Conservation (phyloP, 35 echinoderm and acorn worm genomes). For the Ophiothrix spiculata region DNA sequence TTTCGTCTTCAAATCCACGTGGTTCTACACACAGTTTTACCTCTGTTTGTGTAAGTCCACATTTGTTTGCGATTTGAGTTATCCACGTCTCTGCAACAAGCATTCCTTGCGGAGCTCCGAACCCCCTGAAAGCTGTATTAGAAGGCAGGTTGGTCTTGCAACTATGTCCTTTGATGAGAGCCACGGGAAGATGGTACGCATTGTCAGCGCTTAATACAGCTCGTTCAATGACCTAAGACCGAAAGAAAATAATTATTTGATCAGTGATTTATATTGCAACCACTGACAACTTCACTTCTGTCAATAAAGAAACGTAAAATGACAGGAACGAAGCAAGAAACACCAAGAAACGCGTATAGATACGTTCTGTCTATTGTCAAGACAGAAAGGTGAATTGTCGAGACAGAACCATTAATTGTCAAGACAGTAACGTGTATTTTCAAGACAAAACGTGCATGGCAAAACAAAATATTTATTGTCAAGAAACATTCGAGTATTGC, state of each 20-base stretch:
- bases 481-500: too few relatives aligned
- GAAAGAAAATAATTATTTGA: background rate
- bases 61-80: conserved; percentile 41
- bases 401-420: too few relatives aligned
- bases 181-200: conserved; percentile 37
- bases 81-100: conserved; percentile 47
- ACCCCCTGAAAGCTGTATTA: conserved; percentile 62
- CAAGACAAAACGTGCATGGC: too few relatives aligned
- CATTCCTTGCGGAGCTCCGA: conserved; percentile 54
- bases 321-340: too few relatives aligned
- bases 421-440: too few relatives aligned
- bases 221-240: conserved; percentile 33
- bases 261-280: too few relatives aligned
- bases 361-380: too few relatives aligned
- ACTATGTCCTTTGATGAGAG: conserved; percentile 9
- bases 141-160: conserved; percentile 68
- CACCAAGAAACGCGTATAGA: too few relatives aligned
- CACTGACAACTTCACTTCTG: too few relatives aligned
- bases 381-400: too few relatives aligned
- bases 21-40: background rate
- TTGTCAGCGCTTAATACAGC: conserved; percentile 31
- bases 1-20: background rate
- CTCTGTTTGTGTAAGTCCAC: conserved; percentile 37
- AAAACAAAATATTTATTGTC: too few relatives aligned
- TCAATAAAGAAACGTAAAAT: too few relatives aligned